Base-by-base conservation (phyloP, 2,797 vertebrate species). In the Sphenopsis melanotis region DNA sequence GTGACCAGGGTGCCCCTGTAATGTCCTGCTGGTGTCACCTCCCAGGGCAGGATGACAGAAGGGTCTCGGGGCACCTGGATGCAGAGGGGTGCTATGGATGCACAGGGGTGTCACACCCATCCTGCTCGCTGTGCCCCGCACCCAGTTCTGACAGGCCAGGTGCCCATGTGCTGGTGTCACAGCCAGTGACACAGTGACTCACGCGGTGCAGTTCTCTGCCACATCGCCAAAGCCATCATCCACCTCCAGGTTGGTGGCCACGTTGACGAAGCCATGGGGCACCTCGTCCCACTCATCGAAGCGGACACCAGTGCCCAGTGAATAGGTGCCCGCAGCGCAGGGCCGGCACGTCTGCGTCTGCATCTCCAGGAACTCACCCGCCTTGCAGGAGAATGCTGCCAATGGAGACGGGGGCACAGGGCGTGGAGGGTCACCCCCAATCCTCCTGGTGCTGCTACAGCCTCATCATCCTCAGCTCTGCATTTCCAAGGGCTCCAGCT, bases 311-410 rank as follows among this genome's bases (percentile, higher is more conserved):
- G 99, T 99, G 89, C 99, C 99, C 15, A 99, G 97, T 3, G 99
- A 99, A 97, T 99, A 99, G 15, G 98, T 99, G 56, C 99, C 99
- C 6, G 97, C 98, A 0, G 98, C 96, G 2, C 99, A 99, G 20
- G 98, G 98, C 84, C 98, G 98, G 82, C 99, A 99, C 21, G 97
- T 89, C 98, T 99, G 99, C 4, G 98, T 97, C 97, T 98, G 98
- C 99, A 99, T 99, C 95, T 99, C 98, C 69, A 99, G 98, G 96
- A 98, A 99, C 97, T 99, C 98, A 1, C 99, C 99, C 2, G 98
- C 98, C 56, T 96, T 98, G 97, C 99, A 99, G 76, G 99, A 99
- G 96, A 99, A 99, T 10, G 99, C 99, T 99, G 90, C 30, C 80
- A 32, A 19, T 2, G 41, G 53, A 41, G 12, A 66, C 2, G 8